Evolutionary conservation across 1,140 invertebrate genomes (phyloP).

Genomic region (Lepeophtheirus salmonis): DNA sequence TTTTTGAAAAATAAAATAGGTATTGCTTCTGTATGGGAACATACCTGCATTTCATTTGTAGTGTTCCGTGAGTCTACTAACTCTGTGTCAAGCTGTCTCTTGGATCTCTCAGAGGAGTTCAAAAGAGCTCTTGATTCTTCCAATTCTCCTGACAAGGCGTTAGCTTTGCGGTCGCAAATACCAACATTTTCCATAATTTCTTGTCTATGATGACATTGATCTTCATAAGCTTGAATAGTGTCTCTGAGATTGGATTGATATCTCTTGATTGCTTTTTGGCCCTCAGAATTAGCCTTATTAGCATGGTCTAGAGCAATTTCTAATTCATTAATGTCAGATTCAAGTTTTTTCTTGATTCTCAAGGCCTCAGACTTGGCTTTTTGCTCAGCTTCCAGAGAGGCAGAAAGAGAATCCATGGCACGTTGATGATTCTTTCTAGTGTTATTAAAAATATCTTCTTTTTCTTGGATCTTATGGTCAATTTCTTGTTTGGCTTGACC

Average conservation of each 20-base stretch:
- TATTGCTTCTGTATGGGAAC: too few relatives aligned
- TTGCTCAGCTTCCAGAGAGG: slow-evolving; percentile 91
- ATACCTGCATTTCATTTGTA: slow-evolving; percentile 12
- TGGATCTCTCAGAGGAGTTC: slow-evolving; percentile 70
- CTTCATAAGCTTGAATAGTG: slow-evolving; percentile 71
- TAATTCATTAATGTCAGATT: slow-evolving; percentile 38
- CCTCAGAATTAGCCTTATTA: slow-evolving; percentile 35
- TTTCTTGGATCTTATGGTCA: slow-evolving; percentile 39
- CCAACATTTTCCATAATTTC: slow-evolving; percentile 89
- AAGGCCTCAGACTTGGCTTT: slow-evolving; percentile 66
- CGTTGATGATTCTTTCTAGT: slow-evolving; percentile 96
- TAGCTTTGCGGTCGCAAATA: slow-evolving; percentile 85
- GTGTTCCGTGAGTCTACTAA: slow-evolving; percentile 5
- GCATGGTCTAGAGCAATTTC: slow-evolving; percentile 34
- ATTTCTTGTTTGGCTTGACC: slow-evolving; percentile 38
- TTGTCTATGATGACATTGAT: slow-evolving; percentile 88
- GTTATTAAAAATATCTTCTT: slow-evolving; percentile 45
- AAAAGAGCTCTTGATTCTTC: slow-evolving; percentile 91
- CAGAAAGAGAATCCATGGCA: slow-evolving; percentile 96
- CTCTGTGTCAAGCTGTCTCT: slow-evolving; percentile 35
- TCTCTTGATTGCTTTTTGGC: slow-evolving; percentile 39
- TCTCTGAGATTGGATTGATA: slow-evolving; percentile 67
- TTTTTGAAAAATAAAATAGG: neutral
- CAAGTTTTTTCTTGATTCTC: slow-evolving; percentile 38
- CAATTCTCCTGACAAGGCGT: slow-evolving; percentile 81